Percentiles rank a stretch among this genome's conserved stretches.
phyloP scores from a whole-genome alignment of 2,797 vertebrate species.

The Diplodus puntazzo region DNA sequence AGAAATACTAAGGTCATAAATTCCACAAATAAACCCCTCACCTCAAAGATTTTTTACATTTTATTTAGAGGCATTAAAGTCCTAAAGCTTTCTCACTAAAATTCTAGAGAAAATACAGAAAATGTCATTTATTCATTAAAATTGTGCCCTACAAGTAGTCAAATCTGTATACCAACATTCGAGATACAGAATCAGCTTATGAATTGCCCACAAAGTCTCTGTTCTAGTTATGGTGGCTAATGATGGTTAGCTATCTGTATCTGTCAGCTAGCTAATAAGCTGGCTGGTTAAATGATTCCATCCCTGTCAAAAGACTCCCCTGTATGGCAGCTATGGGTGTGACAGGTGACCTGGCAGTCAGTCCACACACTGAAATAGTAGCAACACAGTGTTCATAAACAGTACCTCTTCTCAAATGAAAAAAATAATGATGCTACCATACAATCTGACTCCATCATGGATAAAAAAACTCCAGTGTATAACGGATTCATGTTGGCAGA shows the following conservation, averaged over 20 bases:
- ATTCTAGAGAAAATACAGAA: background rate
- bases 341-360: conserved; percentile 4
- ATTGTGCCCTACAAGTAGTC: background rate
- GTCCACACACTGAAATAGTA: conserved; percentile 28
- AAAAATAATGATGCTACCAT: conserved; percentile 2
- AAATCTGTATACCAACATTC: background rate
- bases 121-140: background rate
- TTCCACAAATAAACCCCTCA: background rate
- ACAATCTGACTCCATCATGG: conserved; percentile 22
- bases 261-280: background rate
- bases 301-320: background rate
- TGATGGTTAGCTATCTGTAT: background rate
- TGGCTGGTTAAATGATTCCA: background rate
- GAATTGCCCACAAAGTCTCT: background rate
- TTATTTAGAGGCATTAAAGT: background rate
- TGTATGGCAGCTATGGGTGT: conserved; percentile 16
- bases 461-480: background rate
- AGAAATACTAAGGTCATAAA: background rate
- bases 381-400: conserved; percentile 32
- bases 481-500: conserved; percentile 16
- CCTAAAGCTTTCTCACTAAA: background rate
- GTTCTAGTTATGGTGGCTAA: background rate
- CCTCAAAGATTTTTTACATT: background rate
- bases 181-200: background rate
- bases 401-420: conserved; percentile 22